Percentiles rank a stretch among this genome's conserved stretches.
phyloP scores from a whole-genome alignment of 2,888 invertebrate genomes.

The Ptychoptera albimana region DNA sequence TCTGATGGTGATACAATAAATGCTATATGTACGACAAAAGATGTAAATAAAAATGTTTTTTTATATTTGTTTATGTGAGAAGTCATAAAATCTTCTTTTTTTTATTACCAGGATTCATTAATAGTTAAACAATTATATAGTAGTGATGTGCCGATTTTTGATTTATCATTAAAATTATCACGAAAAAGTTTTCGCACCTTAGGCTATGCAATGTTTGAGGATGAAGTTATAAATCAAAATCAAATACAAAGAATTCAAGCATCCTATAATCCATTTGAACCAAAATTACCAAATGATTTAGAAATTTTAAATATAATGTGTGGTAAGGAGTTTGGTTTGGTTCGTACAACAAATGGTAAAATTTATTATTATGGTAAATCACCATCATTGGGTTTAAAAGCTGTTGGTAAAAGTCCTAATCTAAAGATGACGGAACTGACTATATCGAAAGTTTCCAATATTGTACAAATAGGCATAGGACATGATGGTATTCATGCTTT shows the following conservation, averaged over 20 bases:
- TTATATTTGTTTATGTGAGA: neutral
- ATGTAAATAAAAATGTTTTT: conserved; percentile 36
- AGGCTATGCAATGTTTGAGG: conserved; percentile 55
- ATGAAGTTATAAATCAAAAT: conserved; percentile 36
- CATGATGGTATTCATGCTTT: conserved; percentile 89
- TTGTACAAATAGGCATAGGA: conserved; percentile 69
- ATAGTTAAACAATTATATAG: conserved; percentile 54
- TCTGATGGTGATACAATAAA: conserved; percentile 68
- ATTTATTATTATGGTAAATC: conserved; percentile 80
- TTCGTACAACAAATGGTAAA: conserved; percentile 75
- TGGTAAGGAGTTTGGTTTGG: conserved; percentile 81
- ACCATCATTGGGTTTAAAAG: conserved; percentile 69
- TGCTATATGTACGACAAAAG: conserved; percentile 61
- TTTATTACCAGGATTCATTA: conserved; percentile 48
- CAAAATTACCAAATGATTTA: conserved; percentile 52
- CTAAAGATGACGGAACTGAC: conserved; percentile 36
- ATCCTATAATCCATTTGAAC: conserved; percentile 37
- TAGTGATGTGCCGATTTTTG: conserved; percentile 28
- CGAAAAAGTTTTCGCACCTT: conserved; percentile 63
- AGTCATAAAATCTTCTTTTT: conserved; percentile 7
- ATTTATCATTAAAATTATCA: conserved; percentile 59
- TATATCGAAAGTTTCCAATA: conserved; percentile 54
- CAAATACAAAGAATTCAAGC: conserved; percentile 33
- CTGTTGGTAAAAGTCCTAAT: conserved; percentile 26
- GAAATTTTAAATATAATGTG: conserved; percentile 61